Evolutionary conservation across 1,140 invertebrate species (phyloP).

Genomic region (Drosophila biarmipes): DNA sequence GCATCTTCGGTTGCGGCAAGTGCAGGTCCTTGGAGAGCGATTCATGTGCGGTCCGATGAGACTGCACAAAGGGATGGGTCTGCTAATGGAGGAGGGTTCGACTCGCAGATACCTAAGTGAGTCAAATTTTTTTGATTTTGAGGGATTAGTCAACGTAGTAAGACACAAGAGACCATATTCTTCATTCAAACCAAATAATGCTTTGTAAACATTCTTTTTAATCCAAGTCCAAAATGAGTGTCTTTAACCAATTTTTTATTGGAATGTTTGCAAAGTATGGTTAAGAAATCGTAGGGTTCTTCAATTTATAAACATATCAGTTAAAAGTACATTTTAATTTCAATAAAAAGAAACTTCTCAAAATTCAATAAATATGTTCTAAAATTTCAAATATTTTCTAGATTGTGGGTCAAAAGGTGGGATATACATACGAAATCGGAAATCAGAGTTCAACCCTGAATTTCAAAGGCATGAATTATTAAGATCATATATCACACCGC

Average conservation of each 20-base stretch:
- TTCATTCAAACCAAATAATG: neutral
- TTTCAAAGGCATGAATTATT: conserved; percentile 23
- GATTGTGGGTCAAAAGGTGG: conserved; percentile 13
- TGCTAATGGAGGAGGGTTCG: conserved; percentile 11
- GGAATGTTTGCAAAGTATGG: too few species aligned
- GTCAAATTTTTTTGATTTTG: conserved; percentile 10
- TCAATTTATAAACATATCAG: too few species aligned
- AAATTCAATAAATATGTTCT: neutral
- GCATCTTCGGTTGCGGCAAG: conserved; percentile 51
- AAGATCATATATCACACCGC: conserved; percentile 44
- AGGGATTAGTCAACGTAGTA: conserved; percentile 6
- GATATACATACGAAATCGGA: neutral
- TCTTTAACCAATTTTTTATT: too few species aligned
- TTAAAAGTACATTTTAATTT: too few species aligned
- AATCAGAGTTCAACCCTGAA: conserved; percentile 10
- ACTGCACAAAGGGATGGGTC: conserved; percentile 19
- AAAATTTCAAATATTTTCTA: neutral
- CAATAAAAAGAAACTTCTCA: too few species aligned
- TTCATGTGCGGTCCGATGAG: conserved; percentile 56
- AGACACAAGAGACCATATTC: conserved; percentile 3
- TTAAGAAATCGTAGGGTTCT: too few species aligned
- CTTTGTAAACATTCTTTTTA: too few species aligned
- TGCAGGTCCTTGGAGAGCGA: conserved; percentile 70
- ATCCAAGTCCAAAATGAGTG: too few species aligned
- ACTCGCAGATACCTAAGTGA: neutral